Evolutionary conservation across 2,113 vertebrate species (phyloP).

Genomic region (Nothocercus nigrocapillus): DNA sequence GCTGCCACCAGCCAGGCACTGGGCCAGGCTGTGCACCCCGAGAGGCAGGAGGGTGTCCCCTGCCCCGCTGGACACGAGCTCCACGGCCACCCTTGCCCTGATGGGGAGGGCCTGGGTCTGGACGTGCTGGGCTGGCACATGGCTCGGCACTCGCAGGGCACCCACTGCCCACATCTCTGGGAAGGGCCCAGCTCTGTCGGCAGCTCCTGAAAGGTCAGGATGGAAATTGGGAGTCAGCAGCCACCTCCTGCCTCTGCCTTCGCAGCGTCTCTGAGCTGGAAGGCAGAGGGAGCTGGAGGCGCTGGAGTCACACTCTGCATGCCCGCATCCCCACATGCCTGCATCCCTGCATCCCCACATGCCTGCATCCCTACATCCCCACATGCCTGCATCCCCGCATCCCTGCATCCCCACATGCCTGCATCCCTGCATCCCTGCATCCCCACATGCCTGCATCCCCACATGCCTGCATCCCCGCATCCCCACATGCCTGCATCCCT

Average conservation of each 20-base stretch:
- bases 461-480: too few species aligned
- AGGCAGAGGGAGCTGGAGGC: background rate
- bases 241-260: background rate
- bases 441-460: background rate
- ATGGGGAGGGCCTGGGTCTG: too few species aligned
- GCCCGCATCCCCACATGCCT: background rate
- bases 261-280: background rate
- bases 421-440: background rate
- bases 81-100: too few species aligned
- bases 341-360: too few species aligned
- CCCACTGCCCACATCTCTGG: background rate
- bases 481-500: background rate
- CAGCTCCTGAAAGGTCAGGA: background rate
- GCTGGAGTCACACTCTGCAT: too few species aligned
- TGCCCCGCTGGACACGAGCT: background rate
- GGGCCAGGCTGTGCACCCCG: background rate
- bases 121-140: background rate
- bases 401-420: too few species aligned
- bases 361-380: too few species aligned
- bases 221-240: conserved; percentile 20
- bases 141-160: conserved; percentile 1
- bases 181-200: background rate
- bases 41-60: background rate
- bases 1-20: background rate
- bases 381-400: background rate